A percentile compares a stretch with the other conserved stretches of the same genome.
These are phyloP conservation scores for Corythornis cristatus DNA, from an alignment of 2,113 vertebrate species.

Conservation along the genomic window DNA sequence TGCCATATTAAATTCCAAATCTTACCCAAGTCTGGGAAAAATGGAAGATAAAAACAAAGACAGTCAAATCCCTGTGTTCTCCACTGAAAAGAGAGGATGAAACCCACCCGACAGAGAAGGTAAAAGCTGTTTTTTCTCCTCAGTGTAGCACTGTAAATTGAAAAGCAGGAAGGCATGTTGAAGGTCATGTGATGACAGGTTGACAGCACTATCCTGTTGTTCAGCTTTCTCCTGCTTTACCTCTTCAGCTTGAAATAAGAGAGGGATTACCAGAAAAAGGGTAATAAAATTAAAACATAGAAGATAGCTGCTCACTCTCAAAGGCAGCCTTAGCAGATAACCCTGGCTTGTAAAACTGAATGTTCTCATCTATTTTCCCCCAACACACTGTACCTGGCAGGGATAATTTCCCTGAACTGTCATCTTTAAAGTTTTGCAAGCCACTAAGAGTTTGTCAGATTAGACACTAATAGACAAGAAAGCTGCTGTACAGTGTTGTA, in stretches of 20 bases:
- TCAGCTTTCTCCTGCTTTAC: not conserved
- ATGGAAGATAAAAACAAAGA: not conserved
- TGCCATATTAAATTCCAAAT: not conserved
- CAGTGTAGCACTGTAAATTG: not conserved
- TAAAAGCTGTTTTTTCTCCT: not conserved
- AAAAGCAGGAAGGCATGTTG: not conserved
- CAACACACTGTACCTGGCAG: not conserved
- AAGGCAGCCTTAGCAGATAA: not conserved
- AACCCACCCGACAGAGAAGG: not conserved
- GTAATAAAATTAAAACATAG: not conserved
- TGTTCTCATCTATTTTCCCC: not conserved
- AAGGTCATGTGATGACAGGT: not conserved
- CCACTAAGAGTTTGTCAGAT: not conserved
- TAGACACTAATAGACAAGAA: not conserved
- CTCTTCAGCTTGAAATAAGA: not conserved
- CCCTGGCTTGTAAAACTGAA: not conserved
- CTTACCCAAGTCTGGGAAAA: not conserved
- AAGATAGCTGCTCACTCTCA: not conserved
- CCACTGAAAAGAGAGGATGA: not conserved
- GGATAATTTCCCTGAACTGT: not conserved
- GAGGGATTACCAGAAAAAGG: not conserved
- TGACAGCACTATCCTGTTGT: not conserved
- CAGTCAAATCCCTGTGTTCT: not conserved
- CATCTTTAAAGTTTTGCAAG: slow-evolving; percentile 2
- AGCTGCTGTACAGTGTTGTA: not conserved